Evolutionary conservation across 2,888 invertebrate genomes (phyloP).

Genomic region (Seira musarum): DNA sequence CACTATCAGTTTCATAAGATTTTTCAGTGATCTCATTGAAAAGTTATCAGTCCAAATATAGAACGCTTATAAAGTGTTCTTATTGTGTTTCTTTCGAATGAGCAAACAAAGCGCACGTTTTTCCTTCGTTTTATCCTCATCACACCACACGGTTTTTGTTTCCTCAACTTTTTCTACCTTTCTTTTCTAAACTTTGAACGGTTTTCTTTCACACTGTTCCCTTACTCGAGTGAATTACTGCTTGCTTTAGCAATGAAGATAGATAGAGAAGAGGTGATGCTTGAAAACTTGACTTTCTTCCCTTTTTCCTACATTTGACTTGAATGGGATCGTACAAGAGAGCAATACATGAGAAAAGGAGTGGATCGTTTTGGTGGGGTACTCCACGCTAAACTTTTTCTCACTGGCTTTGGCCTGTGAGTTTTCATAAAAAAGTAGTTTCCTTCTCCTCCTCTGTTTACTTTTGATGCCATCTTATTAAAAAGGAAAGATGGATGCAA

Average conservation of each 20-base stretch:
- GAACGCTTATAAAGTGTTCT: too few species aligned
- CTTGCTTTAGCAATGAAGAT: slow-evolving; percentile 9
- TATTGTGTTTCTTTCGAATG: background rate
- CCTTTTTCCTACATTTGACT: background rate
- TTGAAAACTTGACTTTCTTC: slow-evolving; percentile 46
- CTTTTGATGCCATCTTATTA: slow-evolving; percentile 17
- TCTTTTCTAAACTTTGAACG: slow-evolving; percentile 4
- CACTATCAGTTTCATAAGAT: too few species aligned
- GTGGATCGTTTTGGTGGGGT: background rate
- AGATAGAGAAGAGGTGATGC: background rate
- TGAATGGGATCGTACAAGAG: slow-evolving; percentile 15
- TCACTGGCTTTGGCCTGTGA: background rate
- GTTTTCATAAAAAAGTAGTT: background rate
- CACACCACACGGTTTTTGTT: slow-evolving; percentile 2
- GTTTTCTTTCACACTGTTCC: slow-evolving; percentile 34
- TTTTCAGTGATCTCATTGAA: too few species aligned
- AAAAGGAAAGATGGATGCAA: slow-evolving; percentile 14
- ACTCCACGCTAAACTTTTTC: slow-evolving; percentile 9
- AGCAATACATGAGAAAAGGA: slow-evolving; percentile 3
- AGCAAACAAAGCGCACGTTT: background rate
- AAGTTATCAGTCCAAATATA: too few species aligned
- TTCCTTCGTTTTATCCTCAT: background rate
- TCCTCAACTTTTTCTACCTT: background rate
- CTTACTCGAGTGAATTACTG: slow-evolving; percentile 48
- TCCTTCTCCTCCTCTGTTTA: background rate